A percentile compares a stretch with the other conserved stretches of the same genome.
phyloP scores from a whole-genome alignment of 2,113 vertebrate species.

The Aegithalos caudatus region DNA sequence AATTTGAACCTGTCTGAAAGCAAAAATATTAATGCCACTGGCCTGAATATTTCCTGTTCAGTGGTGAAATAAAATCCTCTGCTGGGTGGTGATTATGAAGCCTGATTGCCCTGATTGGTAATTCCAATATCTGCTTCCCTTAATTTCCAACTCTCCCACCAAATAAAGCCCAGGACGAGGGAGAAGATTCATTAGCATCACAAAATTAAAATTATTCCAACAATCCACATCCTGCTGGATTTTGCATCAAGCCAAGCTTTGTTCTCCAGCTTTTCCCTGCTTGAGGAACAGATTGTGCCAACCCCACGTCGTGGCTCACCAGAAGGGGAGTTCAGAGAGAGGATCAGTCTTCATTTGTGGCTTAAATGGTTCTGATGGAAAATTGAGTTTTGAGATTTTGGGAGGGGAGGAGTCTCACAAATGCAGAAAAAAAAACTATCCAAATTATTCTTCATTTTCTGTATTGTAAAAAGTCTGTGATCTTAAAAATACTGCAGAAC shows the following conservation, averaged over 20 bases:
- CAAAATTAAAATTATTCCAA: not conserved
- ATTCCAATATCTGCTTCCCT: not conserved
- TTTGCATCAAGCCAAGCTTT: not conserved
- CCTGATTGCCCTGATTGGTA: not conserved
- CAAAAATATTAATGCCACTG: not conserved
- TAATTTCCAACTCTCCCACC: not conserved
- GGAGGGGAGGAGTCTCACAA: not conserved
- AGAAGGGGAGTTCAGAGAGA: not conserved
- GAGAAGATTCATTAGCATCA: not conserved
- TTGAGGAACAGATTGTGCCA: not conserved
- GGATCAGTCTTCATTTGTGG: not conserved
- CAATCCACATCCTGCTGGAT: not conserved
- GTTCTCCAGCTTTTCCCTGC: not conserved
- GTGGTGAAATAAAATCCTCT: not conserved
- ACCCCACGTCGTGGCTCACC: fast-evolving
- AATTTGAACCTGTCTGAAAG: not conserved
- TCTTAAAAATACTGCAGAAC: not conserved
- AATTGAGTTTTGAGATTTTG: not conserved
- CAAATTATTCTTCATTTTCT: fast-evolving
- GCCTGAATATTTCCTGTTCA: not conserved
- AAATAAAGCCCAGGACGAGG: not conserved
- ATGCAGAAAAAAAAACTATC: fast-evolving
- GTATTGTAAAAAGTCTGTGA: not conserved
- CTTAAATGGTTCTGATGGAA: not conserved
- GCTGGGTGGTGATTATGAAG: not conserved